These are phyloP conservation scores for Heliconius nattereri DNA, from an alignment of 1,140 invertebrate species.

Conservation along the genomic window DNA sequence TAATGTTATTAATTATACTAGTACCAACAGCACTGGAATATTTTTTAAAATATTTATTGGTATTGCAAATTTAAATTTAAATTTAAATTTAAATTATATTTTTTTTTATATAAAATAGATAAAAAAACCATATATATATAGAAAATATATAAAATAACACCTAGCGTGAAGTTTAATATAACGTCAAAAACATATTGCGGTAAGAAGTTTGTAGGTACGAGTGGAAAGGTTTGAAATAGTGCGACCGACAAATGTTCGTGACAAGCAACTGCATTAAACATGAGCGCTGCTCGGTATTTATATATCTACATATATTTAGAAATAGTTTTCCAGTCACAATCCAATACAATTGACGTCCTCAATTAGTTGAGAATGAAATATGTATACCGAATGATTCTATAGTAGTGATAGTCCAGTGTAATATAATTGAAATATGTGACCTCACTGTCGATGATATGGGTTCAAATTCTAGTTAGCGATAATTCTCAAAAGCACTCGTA, in stretches of 20 bases:
- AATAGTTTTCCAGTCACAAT: constrained; percentile 25
- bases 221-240: constrained; percentile 64
- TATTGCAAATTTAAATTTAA: too few relatives aligned
- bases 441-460: too few relatives aligned
- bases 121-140: not conserved
- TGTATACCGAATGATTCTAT: too few relatives aligned
- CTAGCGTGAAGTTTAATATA: constrained; percentile 21
- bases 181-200: constrained; percentile 39
- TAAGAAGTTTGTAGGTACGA: constrained; percentile 42
- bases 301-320: constrained; percentile 57
- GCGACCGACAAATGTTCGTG: constrained; percentile 77
- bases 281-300: constrained; percentile 66
- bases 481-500: too few relatives aligned
- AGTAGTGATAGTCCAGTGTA: not conserved
- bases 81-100: too few relatives aligned
- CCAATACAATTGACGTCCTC: constrained; percentile 1
- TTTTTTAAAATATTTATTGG: too few relatives aligned
- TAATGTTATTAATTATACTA: not conserved
- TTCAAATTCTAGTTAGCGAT: too few relatives aligned
- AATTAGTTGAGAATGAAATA: not conserved
- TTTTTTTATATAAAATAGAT: not conserved
- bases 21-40: too few relatives aligned
- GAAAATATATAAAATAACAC: not conserved
- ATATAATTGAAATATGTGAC: too few relatives aligned
- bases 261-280: constrained; percentile 75